Evolutionary conservation across 2,797 vertebrate species (phyloP), one percentile per base, ranked within the genome.

Genomic region (Malurus splendens): DNA sequence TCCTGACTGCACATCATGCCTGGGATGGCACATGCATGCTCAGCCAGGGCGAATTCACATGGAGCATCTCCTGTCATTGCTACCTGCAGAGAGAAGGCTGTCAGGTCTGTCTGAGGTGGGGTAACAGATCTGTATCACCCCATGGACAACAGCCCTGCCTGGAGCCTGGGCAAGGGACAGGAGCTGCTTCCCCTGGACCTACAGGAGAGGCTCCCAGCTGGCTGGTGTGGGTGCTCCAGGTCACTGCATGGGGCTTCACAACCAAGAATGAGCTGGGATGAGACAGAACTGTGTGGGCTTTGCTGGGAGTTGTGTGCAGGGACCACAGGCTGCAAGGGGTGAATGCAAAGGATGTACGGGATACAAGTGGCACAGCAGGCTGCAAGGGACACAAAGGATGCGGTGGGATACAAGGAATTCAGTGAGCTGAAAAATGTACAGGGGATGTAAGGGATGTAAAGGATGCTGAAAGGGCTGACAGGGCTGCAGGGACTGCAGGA

Each of bases 11-110:
- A 23, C 19, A 27, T 30, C 32, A 25, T 32, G 39, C 66, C 32
- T 6, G 10, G 36, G n/a, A 54, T 36, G 66, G 60, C 36, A n/a
- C 0, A 2, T 0, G 8, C 51, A n/a, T 44, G 28, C 42, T 74
- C 18, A 22, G 45, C 28, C 45, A 42, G 22, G 50, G 39, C 0
- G 4, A 66, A 65, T 33, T 70, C 2, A 1, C 14, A 11, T 32
- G 45, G 23, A 86, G 25, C 23, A 23, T 23, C 32, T 59, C 0
- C 0, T 9, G 18, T 17, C 38, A 48, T 47, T 18, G 6, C 8
- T 59, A 33, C 39, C 42, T 25, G 36, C 52, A 52, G 73, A 48
- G 20, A 73, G 52, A 59, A 28, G n/a, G 24, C 5, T 38, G n/a
- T 67, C 47, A 54, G 42, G 18, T 32, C 41, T 65, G 38, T 48